phyloP scores from a whole-genome alignment of 1,140 invertebrate species.

The Chrysopa pallens region DNA sequence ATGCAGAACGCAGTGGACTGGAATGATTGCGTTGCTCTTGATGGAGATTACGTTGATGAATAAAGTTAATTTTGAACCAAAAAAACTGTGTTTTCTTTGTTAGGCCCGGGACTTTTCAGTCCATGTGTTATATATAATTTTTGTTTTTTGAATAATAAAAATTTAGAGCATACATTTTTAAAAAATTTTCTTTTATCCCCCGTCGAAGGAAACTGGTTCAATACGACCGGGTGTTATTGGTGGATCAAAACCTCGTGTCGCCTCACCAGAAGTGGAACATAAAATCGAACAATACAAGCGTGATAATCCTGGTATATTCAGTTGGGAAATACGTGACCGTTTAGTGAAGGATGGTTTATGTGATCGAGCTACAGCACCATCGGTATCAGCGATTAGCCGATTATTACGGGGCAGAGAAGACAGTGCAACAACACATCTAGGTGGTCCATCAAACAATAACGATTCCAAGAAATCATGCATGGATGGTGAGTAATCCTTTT shows the following conservation, averaged over 20 bases:
- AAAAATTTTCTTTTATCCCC: slow-evolving; percentile 9
- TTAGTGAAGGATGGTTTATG: slow-evolving; percentile 67
- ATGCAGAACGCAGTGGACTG: too few relatives aligned
- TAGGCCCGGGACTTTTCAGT: too few relatives aligned
- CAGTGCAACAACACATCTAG: slow-evolving; percentile 14
- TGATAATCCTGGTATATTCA: slow-evolving; percentile 77
- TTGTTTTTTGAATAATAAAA: not conserved
- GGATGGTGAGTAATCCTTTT: slow-evolving; percentile 18
- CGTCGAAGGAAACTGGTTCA: slow-evolving; percentile 54
- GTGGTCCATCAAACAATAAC: too few relatives aligned
- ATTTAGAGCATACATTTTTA: not conserved
- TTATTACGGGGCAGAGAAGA: slow-evolving; percentile 54
- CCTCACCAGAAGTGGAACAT: slow-evolving; percentile 62
- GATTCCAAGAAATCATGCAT: too few relatives aligned
- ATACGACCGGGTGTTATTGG: slow-evolving; percentile 69
- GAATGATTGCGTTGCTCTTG: too few relatives aligned
- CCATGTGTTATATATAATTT: too few relatives aligned
- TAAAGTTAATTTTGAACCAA: too few relatives aligned
- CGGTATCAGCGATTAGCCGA: slow-evolving; percentile 66
- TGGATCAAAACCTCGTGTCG: slow-evolving; percentile 56
- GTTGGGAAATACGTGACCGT: slow-evolving; percentile 79
- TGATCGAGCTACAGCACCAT: slow-evolving; percentile 60
- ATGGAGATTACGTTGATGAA: too few relatives aligned
- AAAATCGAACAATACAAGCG: slow-evolving; percentile 74
- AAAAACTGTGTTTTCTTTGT: too few relatives aligned